Evolutionary conservation across 2,113 vertebrate genomes (phyloP).

Genomic region (Cynocephalus volans): DNA sequence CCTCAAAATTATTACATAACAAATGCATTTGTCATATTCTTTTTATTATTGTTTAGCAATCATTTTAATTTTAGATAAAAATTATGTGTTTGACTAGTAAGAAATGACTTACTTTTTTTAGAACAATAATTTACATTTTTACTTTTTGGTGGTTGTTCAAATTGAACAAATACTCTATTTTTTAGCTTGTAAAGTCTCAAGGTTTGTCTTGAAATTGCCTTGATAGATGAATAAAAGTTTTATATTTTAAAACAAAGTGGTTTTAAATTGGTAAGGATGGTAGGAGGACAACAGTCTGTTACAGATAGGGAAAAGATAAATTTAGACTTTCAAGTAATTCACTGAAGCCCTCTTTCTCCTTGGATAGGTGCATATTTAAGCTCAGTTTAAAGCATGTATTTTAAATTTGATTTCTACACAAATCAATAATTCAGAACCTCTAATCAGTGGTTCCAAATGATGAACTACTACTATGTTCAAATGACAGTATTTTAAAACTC

Average conservation of each 20-base stretch:
- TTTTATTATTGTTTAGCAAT: background rate
- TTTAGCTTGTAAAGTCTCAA: constrained; percentile 53
- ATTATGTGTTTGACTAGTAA: background rate
- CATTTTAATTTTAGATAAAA: constrained; percentile 54
- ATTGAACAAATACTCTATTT: constrained; percentile 12
- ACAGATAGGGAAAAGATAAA: constrained; percentile 26
- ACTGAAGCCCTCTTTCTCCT: background rate
- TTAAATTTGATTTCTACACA: constrained; percentile 41
- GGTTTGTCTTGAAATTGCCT: constrained; percentile 35
- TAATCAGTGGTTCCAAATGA: constrained; percentile 46
- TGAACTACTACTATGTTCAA: constrained; percentile 1
- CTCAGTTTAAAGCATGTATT: constrained; percentile 34
- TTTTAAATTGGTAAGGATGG: background rate
- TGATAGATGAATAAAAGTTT: constrained; percentile 25
- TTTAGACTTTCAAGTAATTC: constrained; percentile 23
- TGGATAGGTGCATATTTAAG: background rate
- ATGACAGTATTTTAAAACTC: background rate
- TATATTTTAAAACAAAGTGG: constrained; percentile 66
- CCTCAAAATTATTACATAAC: constrained; percentile 25
- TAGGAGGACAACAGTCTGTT: constrained; percentile 28
- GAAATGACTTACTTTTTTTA: constrained; percentile 15
- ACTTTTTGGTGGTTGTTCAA: constrained; percentile 7
- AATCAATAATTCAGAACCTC: constrained; percentile 21
- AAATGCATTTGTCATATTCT: constrained; percentile 35
- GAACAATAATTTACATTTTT: constrained; percentile 31